Evolutionary conservation across 2,888 invertebrate genomes (phyloP), one percentile per base, ranked within the genome.

Genomic region (Lasioglossum morio): DNA sequence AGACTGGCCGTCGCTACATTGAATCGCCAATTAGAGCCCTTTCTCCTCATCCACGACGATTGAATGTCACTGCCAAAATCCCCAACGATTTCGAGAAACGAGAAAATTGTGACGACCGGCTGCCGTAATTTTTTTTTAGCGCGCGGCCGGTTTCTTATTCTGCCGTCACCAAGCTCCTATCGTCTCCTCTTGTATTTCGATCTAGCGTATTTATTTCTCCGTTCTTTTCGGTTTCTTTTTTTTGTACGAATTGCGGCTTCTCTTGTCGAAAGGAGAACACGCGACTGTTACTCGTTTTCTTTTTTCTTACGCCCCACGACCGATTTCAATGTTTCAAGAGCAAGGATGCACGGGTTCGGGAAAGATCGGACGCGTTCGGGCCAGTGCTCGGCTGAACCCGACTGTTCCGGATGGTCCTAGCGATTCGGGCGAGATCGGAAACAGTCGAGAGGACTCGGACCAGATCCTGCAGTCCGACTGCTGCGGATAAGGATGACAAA

Each of bases 31-130:
- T 80, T 57, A 43, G 69, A 77, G 43, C 66, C 80, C 73, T 83
- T 93, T 94, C 94, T 94, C 93, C 94, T 94, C 94, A 93, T 92
- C 93, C 93, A 93, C 92, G 92, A 92, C 92, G 92, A 94, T 93
- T 93, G 92, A 95, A 94, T 92, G 92, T 94, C 94, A 95, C 95
- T 95, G 95, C 95, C 95, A 93, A 94, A 95, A 94, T 89, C 92
- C 83, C 73, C 93, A 94, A 92, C 88, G 90, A 92, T 88, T 86
- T 66, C 82, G 80, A 85, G 73, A 82, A 82, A 84, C 70, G 40
- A 40, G 37, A 70, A 66, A 40, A 85, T 34, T 78, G 37, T 87
- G 85, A 72, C 34, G 70, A 80, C 46, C 66, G 72, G 69, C 69
- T 73, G 80, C 48, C 43, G 73, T 14, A 34, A 5, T 43, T 74